Base-by-base conservation (phyloP, 2,113 vertebrate genomes). In the Neotoma lepida region DNA sequence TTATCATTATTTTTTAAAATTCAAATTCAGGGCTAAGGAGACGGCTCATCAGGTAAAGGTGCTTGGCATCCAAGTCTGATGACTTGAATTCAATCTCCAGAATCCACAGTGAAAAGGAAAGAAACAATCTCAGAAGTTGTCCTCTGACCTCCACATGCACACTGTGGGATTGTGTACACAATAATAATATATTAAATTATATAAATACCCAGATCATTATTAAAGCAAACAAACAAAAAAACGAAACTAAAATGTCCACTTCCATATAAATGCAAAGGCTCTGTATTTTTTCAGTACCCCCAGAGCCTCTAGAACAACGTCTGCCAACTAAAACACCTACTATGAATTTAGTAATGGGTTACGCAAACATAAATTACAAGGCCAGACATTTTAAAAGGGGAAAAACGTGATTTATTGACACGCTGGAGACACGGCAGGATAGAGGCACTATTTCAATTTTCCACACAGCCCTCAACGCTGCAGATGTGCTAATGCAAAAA, bases 351-450 rank as follows among this genome's bases (percentile, higher is more conserved):
- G 98, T 99, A 99, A 99, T 98, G 98, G 98, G 98, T 98, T 98
- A 98, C 97, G 96, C 98, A 98, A 98, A 98, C 99, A 99, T 99
- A 99, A 99, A 99, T 99, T 99, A 98, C 96, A 97, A 97, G 97
- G 97, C 98, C 98, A 98, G 99, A 99, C 99, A 68, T 98, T 99
- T 99, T 99, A 99, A 99, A 99, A 99, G 98, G 98, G 98, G 98
- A 98, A 94, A 97, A 98, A 98, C 94, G 96, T 99, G 99, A 99
- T 99, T 99, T 99, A 99, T 98, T 98, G 98, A 98, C 96, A 97
- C 96, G 93, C 92, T 98, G 98, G 98, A 99, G 99, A 99, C 98
- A 98, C 17, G 92, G 98, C 98, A 98, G 99, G 97, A 98, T 95
- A 98, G 98, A 97, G 98, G 98, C 97, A 97, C 98, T 98, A 98